phyloP scores from a whole-genome alignment of 2,797 vertebrate genomes.

The Sebastolobus alascanus region DNA sequence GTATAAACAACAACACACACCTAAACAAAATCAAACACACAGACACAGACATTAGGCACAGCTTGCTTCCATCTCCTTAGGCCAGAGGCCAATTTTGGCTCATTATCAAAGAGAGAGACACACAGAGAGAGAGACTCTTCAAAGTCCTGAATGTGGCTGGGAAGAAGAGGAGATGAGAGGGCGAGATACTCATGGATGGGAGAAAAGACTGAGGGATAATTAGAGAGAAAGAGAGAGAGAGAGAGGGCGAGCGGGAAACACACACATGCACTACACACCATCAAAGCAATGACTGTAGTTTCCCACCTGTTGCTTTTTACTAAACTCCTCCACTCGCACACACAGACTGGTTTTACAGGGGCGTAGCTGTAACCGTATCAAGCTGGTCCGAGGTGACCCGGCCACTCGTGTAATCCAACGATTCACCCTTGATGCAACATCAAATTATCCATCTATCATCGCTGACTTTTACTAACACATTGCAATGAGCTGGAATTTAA shows the following conservation, averaged over 20 bases:
- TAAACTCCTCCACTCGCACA: slow-evolving; percentile 1
- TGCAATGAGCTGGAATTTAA: slow-evolving; percentile 14
- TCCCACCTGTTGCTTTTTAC: slow-evolving; percentile 73
- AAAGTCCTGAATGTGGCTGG: slow-evolving; percentile 67
- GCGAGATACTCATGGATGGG: slow-evolving; percentile 59
- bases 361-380: neutral
- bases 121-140: slow-evolving; percentile 54
- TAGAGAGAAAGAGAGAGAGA: slow-evolving; percentile 62
- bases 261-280: slow-evolving; percentile 31
- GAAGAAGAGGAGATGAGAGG: slow-evolving; percentile 71
- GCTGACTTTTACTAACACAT: slow-evolving; percentile 42
- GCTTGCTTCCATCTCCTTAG: slow-evolving; percentile 70
- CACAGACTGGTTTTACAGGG: slow-evolving; percentile 11
- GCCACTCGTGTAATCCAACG: slow-evolving; percentile 5
- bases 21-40: slow-evolving; percentile 55
- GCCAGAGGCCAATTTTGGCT: slow-evolving; percentile 70
- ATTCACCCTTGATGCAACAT: neutral
- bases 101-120: slow-evolving; percentile 67
- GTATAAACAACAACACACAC: slow-evolving; percentile 58
- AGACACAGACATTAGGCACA: slow-evolving; percentile 40
- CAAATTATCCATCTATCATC: slow-evolving; percentile 33
- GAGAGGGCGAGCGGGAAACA: neutral
- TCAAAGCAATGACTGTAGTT: slow-evolving; percentile 68
- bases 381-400: neutral
- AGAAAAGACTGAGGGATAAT: slow-evolving; percentile 71